phyloP scores from a whole-genome alignment of 2,888 invertebrate species.

The Cepaea hortensis region DNA sequence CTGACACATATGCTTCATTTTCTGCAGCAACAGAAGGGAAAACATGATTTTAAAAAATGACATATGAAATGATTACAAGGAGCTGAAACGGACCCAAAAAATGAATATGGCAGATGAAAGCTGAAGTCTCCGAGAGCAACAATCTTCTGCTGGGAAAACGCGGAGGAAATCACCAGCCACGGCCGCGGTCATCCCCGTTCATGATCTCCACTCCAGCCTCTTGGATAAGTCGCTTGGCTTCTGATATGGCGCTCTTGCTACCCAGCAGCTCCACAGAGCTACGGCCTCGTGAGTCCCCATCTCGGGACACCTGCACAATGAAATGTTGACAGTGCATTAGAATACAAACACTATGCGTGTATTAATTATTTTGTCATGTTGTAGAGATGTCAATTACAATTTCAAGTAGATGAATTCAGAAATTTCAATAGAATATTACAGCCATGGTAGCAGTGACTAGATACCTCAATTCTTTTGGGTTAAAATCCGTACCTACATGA shows the following conservation, averaged over 20 bases:
- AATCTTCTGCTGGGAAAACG: not conserved
- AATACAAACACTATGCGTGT: too few species aligned
- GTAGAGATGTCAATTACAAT: too few species aligned
- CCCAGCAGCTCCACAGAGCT: conserved; percentile 51
- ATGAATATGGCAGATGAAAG: too few species aligned
- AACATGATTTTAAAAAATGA: not conserved
- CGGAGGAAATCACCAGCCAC: conserved; percentile 40
- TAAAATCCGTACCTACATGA: too few species aligned
- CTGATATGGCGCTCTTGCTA: conserved; percentile 30
- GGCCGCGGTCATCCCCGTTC: conserved; percentile 34
- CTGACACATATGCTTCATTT: not conserved
- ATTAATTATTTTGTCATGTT: too few species aligned
- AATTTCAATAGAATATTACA: too few species aligned
- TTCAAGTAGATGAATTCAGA: too few species aligned
- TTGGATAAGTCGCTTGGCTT: conserved; percentile 45
- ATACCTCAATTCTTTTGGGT: too few species aligned
- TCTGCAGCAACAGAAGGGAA: not conserved
- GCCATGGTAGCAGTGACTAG: too few species aligned
- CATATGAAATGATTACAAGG: not conserved
- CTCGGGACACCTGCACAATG: conserved; percentile 46
- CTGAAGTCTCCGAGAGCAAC: not conserved
- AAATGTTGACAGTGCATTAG: not conserved
- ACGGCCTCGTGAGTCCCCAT: conserved; percentile 43
- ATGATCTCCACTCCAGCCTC: conserved; percentile 45
- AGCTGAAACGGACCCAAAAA: too few species aligned